Evolutionary conservation across 1,140 invertebrate genomes (phyloP).

Genomic region (Atta texana): DNA sequence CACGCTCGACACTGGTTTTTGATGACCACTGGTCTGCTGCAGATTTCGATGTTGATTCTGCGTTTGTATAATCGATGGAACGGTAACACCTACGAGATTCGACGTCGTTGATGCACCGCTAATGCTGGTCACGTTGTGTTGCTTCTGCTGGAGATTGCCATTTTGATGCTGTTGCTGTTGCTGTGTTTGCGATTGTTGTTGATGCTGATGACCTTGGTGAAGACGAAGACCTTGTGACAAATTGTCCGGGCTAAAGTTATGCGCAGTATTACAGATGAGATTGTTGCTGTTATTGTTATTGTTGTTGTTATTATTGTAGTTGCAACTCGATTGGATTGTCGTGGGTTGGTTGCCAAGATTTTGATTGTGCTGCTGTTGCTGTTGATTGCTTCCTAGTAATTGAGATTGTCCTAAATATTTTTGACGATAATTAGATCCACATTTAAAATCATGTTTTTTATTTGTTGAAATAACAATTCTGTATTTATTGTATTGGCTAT

Average conservation of each 20-base stretch:
- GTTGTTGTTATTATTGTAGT: slow-evolving; percentile 78
- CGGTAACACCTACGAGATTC: slow-evolving; percentile 70
- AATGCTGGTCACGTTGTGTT: slow-evolving; percentile 72
- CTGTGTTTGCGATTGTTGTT: slow-evolving; percentile 74
- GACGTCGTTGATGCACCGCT: slow-evolving; percentile 71
- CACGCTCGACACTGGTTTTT: slow-evolving; percentile 93
- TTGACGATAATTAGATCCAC: neutral
- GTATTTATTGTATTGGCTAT: neutral
- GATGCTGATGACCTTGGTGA: slow-evolving; percentile 74
- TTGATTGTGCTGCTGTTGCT: slow-evolving; percentile 78
- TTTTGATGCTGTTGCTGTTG: slow-evolving; percentile 73
- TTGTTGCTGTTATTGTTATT: slow-evolving; percentile 78
- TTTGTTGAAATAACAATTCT: slow-evolving; percentile 4
- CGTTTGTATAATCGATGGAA: slow-evolving; percentile 69
- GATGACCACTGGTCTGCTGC: slow-evolving; percentile 81
- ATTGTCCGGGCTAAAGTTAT: slow-evolving; percentile 78
- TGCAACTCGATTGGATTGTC: slow-evolving; percentile 74
- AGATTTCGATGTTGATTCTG: slow-evolving; percentile 78
- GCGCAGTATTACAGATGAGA: slow-evolving; percentile 75
- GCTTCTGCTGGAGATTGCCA: slow-evolving; percentile 72
- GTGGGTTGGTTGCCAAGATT: slow-evolving; percentile 70
- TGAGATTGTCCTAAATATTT: slow-evolving; percentile 82
- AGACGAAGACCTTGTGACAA: slow-evolving; percentile 80
- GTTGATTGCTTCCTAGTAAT: slow-evolving; percentile 78
- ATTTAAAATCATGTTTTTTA: neutral